These are phyloP conservation scores for Argyrosomus regius DNA, from an alignment of 2,797 vertebrate genomes.

Conservation along the genomic window DNA sequence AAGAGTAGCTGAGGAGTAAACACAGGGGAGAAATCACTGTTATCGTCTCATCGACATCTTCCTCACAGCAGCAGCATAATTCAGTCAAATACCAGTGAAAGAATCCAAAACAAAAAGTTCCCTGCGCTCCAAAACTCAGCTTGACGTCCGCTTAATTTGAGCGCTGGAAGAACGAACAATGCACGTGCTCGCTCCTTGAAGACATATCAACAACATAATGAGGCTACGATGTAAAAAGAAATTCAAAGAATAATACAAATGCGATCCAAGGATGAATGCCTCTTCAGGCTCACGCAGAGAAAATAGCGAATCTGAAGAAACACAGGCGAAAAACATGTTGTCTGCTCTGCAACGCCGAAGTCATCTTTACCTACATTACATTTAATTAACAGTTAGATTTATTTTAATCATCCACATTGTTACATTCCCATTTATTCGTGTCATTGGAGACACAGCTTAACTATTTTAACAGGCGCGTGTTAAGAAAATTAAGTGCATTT, in stretches of 20 bases:
- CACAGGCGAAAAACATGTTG: too few relatives aligned
- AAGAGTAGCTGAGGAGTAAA: slow-evolving; percentile 88
- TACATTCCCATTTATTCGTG: background rate
- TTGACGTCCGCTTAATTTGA: background rate
- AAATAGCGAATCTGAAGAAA: too few relatives aligned
- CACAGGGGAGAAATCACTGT: background rate
- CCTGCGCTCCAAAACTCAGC: background rate
- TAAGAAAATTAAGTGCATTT: background rate
- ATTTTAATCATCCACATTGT: background rate
- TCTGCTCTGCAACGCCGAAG: too few relatives aligned
- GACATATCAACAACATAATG: background rate
- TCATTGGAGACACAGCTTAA: background rate
- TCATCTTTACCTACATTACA: background rate
- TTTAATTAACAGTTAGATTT: background rate
- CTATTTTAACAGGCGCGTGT: background rate
- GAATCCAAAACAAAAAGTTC: background rate
- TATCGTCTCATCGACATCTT: background rate
- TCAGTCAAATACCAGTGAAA: background rate
- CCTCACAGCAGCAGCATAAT: background rate
- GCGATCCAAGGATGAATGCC: background rate
- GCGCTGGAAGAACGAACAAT: background rate
- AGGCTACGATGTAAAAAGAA: background rate
- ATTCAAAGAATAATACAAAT: background rate
- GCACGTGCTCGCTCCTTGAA: background rate
- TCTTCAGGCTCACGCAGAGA: too few relatives aligned